These are phyloP conservation scores for Mugil cephalus DNA, from an alignment of 2,113 vertebrate genomes.

Conservation along the genomic window DNA sequence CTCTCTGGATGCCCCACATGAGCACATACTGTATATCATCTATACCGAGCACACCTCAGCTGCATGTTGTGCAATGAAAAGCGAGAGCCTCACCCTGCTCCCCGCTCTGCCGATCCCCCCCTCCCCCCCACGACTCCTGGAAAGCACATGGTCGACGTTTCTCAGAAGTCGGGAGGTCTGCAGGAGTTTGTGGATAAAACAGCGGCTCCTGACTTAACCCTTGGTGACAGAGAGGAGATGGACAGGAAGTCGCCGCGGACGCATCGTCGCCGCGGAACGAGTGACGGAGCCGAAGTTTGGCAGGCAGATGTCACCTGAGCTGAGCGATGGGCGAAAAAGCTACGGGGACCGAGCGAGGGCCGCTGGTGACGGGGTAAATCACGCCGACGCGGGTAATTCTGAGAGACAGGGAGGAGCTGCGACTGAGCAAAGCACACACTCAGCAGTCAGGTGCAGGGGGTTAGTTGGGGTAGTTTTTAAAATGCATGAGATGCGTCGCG, in stretches of 20 bases:
- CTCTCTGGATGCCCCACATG: neutral
- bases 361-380: conserved; percentile 38
- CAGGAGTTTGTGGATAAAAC: conserved; percentile 8
- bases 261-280: neutral
- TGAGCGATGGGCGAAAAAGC: conserved; percentile 54
- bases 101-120: neutral
- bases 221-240: conserved; percentile 28
- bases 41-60: conserved; percentile 14
- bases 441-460: conserved; percentile 77
- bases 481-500: conserved; percentile 73
- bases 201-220: conserved; percentile 33
- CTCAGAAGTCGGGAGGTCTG: conserved; percentile 37
- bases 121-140: too few relatives aligned
- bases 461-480: conserved; percentile 74
- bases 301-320: conserved; percentile 56
- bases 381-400: conserved; percentile 35
- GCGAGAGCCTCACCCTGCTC: conserved; percentile 22
- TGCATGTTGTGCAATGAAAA: conserved; percentile 1
- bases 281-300: conserved; percentile 20
- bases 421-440: conserved; percentile 60
- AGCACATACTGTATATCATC: conserved; percentile 10
- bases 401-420: conserved; percentile 55
- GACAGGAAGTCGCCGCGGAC: conserved; percentile 10
- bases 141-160: conserved; percentile 14
- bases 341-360: conserved; percentile 32